A percentile compares a stretch with the other conserved stretches of the same genome.
Conservation (phyloP, 2,888 invertebrate genomes). For the Acanthosepion lycidas region DNA sequence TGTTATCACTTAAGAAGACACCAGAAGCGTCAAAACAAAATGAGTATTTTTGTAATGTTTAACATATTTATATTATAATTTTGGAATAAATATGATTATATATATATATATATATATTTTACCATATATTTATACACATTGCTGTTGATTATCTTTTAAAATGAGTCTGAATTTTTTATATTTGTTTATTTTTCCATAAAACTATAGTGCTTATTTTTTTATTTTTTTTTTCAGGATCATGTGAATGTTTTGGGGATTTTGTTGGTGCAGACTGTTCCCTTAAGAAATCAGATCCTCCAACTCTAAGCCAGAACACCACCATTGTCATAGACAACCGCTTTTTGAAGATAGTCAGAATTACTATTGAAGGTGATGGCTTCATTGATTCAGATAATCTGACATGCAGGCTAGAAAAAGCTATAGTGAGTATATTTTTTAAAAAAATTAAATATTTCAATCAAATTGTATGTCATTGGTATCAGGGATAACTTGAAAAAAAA, state of each 20-base stretch:
- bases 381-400: conserved; percentile 52
- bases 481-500: not conserved
- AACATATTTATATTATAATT: too few species aligned
- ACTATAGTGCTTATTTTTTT: not conserved
- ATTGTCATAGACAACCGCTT: conserved; percentile 50
- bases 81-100: too few species aligned
- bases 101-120: too few species aligned
- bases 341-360: not conserved
- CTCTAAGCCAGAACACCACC: not conserved
- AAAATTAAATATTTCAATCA: not conserved
- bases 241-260: conserved; percentile 54
- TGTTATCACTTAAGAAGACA: too few species aligned
- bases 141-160: too few species aligned
- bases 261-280: conserved; percentile 55
- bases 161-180: too few species aligned
- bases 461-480: not conserved
- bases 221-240: conserved; percentile 52
- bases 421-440: not conserved
- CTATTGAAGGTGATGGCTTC: conserved; percentile 54
- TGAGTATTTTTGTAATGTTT: too few species aligned
- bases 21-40: too few species aligned
- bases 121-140: too few species aligned
- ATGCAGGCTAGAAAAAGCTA: conserved; percentile 49
- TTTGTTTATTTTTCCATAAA: too few species aligned
- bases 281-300: conserved; percentile 53